These are phyloP conservation scores for Aphidoletes aphidimyza DNA, from an alignment of 2,888 invertebrate genomes.

Conservation along the genomic window DNA sequence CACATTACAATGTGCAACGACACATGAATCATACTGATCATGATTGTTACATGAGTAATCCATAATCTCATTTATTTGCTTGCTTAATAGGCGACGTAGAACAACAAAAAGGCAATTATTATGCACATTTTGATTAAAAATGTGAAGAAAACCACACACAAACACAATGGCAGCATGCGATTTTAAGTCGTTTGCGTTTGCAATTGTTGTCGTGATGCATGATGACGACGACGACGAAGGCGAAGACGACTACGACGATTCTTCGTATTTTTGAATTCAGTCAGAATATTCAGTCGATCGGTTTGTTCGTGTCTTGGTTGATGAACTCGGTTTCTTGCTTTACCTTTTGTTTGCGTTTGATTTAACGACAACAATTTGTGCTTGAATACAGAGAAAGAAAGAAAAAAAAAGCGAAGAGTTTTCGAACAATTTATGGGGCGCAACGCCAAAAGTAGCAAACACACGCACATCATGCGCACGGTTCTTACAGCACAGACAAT, in stretches of 20 bases:
- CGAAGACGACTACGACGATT: no score
- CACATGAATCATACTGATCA: slow-evolving; percentile 43
- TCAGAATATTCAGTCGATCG: slow-evolving; percentile 5
- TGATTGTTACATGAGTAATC: slow-evolving; percentile 46
- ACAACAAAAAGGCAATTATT: neutral
- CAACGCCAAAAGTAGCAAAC: slow-evolving; percentile 37
- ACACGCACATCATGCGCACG: neutral
- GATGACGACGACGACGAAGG: neutral
- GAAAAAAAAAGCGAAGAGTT: no score
- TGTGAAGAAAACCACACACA: neutral
- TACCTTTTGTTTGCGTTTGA: slow-evolving; percentile 40
- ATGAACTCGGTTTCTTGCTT: slow-evolving; percentile 2
- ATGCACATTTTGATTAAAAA: slow-evolving; percentile 20
- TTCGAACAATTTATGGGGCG: slow-evolving; percentile 38
- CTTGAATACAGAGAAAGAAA: no score
- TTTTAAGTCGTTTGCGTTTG: neutral
- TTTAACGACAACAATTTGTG: slow-evolving; percentile 45
- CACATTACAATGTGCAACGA: slow-evolving; percentile 5
- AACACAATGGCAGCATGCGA: neutral
- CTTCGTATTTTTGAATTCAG: neutral
- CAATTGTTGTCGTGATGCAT: neutral
- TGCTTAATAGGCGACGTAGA: neutral
- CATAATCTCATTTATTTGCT: slow-evolving; percentile 8
- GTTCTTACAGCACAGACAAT: neutral
- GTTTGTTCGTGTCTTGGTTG: neutral